Evolutionary conservation across 2,797 vertebrate species (phyloP).

Genomic region (Acrossocheilus fasciatus): DNA sequence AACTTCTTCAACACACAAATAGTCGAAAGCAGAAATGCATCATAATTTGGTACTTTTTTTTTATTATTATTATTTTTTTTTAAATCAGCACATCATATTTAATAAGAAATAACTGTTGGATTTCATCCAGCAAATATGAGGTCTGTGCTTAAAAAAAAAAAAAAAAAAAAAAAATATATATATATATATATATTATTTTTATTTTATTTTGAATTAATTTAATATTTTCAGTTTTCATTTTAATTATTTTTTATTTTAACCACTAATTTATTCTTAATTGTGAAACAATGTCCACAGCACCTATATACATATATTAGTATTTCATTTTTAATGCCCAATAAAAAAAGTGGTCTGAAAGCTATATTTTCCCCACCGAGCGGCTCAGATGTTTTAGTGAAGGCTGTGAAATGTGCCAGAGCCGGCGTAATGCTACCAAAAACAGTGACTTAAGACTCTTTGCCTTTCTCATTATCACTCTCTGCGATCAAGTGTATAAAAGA

Average conservation of each 20-base stretch:
- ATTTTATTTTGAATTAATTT: neutral
- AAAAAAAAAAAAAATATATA: no score
- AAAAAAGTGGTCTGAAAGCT: neutral
- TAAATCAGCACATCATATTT: neutral
- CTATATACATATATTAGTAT: no score
- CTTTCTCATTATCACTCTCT: conserved; percentile 9
- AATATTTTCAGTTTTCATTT: neutral
- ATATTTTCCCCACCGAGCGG: neutral
- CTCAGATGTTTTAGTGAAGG: conserved; percentile 11
- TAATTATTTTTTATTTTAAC: no score
- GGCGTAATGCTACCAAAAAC: neutral
- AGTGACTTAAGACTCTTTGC: neutral
- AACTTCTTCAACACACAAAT: no score
- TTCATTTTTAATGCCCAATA: neutral
- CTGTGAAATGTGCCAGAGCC: conserved; percentile 1
- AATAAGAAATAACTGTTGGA: neutral
- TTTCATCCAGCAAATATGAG: neutral
- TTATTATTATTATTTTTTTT: no score
- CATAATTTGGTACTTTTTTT: no score
- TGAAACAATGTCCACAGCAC: neutral
- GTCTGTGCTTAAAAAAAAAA: no score
- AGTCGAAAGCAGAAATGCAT: no score
- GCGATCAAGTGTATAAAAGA: conserved; percentile 39
- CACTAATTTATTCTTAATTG: neutral
- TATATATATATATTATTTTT: no score